Percentiles rank a stretch among this genome's conserved stretches.
Evolutionary conservation across 2,113 vertebrate genomes (phyloP).

Genomic region (Ancistrus triradiatus): DNA sequence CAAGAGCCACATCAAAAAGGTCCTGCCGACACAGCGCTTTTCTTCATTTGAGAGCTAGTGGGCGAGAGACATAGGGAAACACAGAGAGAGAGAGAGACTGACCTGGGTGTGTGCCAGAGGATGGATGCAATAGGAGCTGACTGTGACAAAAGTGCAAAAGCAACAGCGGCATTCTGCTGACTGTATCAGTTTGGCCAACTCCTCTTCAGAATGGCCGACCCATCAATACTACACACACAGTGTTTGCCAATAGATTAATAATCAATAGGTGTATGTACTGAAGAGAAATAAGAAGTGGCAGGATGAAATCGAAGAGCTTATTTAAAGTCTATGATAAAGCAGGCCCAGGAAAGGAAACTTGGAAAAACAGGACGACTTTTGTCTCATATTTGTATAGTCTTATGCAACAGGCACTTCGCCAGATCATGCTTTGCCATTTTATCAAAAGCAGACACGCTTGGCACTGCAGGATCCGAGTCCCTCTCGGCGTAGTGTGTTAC

Average conservation of each 20-base stretch:
- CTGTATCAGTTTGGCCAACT: constrained; percentile 14
- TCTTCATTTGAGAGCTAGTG: constrained; percentile 44
- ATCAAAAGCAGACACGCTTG: no score
- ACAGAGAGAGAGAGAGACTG: constrained; percentile 9
- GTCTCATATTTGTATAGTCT: no score
- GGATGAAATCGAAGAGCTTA: no score
- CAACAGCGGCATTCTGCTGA: constrained; percentile 34
- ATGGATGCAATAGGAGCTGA: constrained; percentile 31
- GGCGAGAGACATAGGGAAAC: constrained; percentile 24
- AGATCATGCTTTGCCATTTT: no score
- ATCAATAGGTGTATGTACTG: background rate
- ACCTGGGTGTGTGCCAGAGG: background rate
- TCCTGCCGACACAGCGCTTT: constrained; percentile 10
- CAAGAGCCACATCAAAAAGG: background rate
- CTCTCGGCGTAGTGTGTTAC: no score
- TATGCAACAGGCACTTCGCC: no score
- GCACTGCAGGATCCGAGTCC: no score
- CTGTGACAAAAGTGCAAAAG: constrained; percentile 43
- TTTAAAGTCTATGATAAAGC: no score
- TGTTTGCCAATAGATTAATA: background rate
- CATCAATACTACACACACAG: constrained; percentile 3
- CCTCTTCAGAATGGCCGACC: constrained; percentile 10
- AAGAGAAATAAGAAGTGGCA: background rate
- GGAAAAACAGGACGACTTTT: no score
- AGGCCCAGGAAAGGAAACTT: no score